Conservation (phyloP, 2,888 invertebrate genomes). For the Caenorhabditis sp. region DNA sequence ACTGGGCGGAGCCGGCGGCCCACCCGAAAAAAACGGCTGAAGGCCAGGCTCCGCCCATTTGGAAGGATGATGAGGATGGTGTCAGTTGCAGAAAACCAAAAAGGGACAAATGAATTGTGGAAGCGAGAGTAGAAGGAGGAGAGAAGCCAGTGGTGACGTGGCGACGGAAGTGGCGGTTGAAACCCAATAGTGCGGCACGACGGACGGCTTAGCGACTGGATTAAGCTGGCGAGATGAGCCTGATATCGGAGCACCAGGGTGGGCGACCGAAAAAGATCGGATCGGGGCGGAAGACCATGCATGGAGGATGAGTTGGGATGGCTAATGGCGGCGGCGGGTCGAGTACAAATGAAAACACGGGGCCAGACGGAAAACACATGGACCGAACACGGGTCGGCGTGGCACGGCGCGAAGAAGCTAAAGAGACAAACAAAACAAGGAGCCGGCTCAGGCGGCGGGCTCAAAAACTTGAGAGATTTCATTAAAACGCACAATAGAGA, state of each 20-base stretch:
- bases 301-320: too few relatives aligned
- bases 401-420: not conserved
- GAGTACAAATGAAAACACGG: slow-evolving; percentile 1
- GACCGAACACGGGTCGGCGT: too few relatives aligned
- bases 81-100: slow-evolving; percentile 34
- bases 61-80: slow-evolving; percentile 8
- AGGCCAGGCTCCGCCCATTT: slow-evolving; percentile 24
- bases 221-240: too few relatives aligned
- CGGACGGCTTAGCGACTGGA: slow-evolving; percentile 15
- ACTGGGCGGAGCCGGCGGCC: slow-evolving; percentile 19
- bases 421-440: not conserved
- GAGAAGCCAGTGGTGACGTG: slow-evolving; percentile 23
- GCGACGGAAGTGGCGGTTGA: slow-evolving; percentile 20
- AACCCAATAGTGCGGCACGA: slow-evolving; percentile 36
- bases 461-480: slow-evolving; percentile 12
- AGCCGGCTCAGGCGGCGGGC: not conserved
- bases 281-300: too few relatives aligned
- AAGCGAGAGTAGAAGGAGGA: slow-evolving; percentile 5
- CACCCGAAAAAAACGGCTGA: slow-evolving; percentile 20
- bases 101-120: not conserved
- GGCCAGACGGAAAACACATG: slow-evolving; percentile 2
- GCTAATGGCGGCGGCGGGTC: not conserved
- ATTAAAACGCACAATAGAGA: slow-evolving; percentile 24
- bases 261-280: not conserved
- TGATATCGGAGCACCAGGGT: too few relatives aligned